Evolutionary conservation across 2,888 invertebrate species (phyloP).

Genomic region (Podabrus alpinus): DNA sequence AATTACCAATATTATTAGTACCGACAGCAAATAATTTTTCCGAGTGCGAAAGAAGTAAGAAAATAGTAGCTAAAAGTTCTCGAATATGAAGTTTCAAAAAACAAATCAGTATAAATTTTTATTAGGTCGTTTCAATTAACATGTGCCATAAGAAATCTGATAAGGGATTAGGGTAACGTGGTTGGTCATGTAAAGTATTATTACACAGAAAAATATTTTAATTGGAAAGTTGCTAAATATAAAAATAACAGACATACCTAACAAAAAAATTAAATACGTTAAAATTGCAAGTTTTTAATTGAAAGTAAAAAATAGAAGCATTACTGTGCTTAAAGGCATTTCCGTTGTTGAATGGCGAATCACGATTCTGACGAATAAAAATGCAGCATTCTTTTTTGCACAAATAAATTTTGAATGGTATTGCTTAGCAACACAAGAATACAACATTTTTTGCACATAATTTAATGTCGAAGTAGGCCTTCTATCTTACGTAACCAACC

Average conservation of each 20-base stretch:
- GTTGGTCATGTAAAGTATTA: neutral
- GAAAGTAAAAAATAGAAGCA: conserved; percentile 6
- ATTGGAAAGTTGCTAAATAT: neutral
- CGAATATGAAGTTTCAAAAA: neutral
- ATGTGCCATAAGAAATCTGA: neutral
- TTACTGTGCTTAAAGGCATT: conserved; percentile 24
- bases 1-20: no score
- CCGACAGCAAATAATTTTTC: no score
- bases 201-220: neutral
- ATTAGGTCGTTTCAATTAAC: neutral
- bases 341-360: conserved; percentile 12
- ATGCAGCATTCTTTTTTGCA: conserved; percentile 18
- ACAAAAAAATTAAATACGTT: neutral
- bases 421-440: conserved; percentile 11
- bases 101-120: neutral
- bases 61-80: no score
- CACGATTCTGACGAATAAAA: conserved; percentile 7
- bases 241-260: neutral
- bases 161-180: neutral
- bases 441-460: neutral
- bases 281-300: neutral
- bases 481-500: neutral
- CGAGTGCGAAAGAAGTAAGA: no score
- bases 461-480: neutral
- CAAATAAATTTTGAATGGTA: conserved; percentile 8